Evolutionary conservation across 2,888 invertebrate species (phyloP).

Genomic region (Drosophila niveifrons): DNA sequence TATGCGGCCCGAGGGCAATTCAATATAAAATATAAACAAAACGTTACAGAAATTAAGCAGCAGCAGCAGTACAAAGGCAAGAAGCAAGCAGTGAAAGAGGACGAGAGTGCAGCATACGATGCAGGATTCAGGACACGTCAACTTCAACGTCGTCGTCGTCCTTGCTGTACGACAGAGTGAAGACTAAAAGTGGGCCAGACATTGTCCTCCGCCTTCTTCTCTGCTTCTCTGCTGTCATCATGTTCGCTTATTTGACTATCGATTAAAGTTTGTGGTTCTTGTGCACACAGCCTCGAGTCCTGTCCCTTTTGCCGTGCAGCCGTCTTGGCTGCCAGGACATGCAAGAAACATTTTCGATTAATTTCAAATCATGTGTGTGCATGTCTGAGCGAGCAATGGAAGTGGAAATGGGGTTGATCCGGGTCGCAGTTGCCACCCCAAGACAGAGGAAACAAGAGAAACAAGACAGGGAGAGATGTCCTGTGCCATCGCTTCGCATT

Average conservation of each 20-base stretch:
- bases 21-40: conserved; percentile 79
- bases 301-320: conserved; percentile 11
- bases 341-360: conserved; percentile 73
- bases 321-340: conserved; percentile 27
- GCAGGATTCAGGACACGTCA: conserved; percentile 17
- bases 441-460: conserved; percentile 3
- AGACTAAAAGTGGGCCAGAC: conserved; percentile 32
- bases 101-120: conserved; percentile 16
- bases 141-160: conserved; percentile 14
- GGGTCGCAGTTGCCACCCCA: not conserved
- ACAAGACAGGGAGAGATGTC: not conserved
- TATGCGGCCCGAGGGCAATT: conserved; percentile 75
- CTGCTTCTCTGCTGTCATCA: conserved; percentile 7
- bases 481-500: conserved; percentile 18
- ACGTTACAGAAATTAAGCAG: conserved; percentile 76
- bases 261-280: conserved; percentile 76
- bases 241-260: conserved; percentile 75
- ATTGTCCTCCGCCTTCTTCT: conserved; percentile 10
- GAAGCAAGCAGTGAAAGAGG: conserved; percentile 6
- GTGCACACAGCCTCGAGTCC: conserved; percentile 74
- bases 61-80: conserved; percentile 51
- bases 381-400: conserved; percentile 44
- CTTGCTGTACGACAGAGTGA: conserved; percentile 11
- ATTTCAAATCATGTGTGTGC: conserved; percentile 74
- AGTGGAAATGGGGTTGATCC: not conserved